Conservation (phyloP, 2,797 vertebrate genomes). For the Bryconaethiops microstoma region DNA sequence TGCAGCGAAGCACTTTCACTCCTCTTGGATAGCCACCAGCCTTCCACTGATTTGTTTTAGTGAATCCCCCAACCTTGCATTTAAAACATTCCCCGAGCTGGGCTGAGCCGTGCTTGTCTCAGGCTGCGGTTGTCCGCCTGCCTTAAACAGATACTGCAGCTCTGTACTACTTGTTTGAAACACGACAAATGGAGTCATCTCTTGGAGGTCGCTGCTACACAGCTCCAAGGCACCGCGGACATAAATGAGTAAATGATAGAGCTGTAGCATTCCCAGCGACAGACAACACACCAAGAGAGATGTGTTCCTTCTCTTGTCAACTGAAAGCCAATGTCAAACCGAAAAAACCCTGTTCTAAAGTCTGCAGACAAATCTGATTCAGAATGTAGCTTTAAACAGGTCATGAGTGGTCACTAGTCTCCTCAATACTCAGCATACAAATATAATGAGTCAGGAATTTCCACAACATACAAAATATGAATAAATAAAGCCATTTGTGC, state of each 20-base stretch:
- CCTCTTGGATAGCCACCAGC: neutral
- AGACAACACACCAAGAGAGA: neutral
- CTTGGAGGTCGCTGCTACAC: slow-evolving; percentile 7
- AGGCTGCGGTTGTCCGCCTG: neutral
- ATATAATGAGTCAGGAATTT: slow-evolving; percentile 55
- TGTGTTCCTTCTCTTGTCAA: slow-evolving; percentile 3
- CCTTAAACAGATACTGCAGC: neutral
- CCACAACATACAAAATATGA: slow-evolving; percentile 61
- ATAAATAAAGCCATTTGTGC: slow-evolving; percentile 67
- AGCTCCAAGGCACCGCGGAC: slow-evolving; percentile 24
- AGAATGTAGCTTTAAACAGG: neutral
- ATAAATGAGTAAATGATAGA: slow-evolving; percentile 19
- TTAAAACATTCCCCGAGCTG: neutral
- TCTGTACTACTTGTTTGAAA: neutral
- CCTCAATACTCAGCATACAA: slow-evolving; percentile 48
- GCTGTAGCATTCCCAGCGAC: slow-evolving; percentile 9
- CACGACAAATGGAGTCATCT: neutral
- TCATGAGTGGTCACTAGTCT: neutral
- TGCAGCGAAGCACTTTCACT: neutral
- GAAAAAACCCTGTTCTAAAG: slow-evolving; percentile 35
- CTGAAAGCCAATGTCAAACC: slow-evolving; percentile 28
- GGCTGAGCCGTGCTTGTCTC: neutral
- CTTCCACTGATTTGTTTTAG: neutral
- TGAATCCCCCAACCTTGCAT: neutral
- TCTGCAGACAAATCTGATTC: slow-evolving; percentile 37